These are phyloP conservation scores for Phodopus roborovskii DNA, from an alignment of 2,113 vertebrate species.

Conservation along the genomic window DNA sequence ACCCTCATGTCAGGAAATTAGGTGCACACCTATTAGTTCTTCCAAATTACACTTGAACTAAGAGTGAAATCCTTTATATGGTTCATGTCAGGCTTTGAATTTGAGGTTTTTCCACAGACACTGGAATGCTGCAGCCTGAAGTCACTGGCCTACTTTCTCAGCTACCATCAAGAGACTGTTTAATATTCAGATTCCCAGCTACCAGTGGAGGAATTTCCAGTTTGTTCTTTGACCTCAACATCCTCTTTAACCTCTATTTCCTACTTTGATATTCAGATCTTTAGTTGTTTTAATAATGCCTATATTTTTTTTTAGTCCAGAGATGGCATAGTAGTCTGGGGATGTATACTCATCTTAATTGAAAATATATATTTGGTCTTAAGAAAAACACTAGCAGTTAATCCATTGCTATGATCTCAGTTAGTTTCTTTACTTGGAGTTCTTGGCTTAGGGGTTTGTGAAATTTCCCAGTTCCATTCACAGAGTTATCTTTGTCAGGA, in stretches of 20 bases:
- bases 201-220: slow-evolving; percentile 26
- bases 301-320: neutral
- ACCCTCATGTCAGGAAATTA: neutral
- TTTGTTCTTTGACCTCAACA: neutral
- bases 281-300: neutral
- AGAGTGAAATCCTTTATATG: slow-evolving; percentile 35
- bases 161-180: neutral
- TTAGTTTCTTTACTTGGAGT: slow-evolving; percentile 20
- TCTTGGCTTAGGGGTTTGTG: neutral
- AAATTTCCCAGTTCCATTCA: neutral
- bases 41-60: neutral
- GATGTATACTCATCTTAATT: neutral
- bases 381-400: slow-evolving; percentile 57
- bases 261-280: slow-evolving; percentile 18
- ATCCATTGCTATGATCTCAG: slow-evolving; percentile 12
- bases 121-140: slow-evolving; percentile 12
- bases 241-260: neutral
- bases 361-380: slow-evolving; percentile 32
- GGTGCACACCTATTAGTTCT: neutral
- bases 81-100: neutral
- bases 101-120: slow-evolving; percentile 49
- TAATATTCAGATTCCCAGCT: neutral
- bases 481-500: slow-evolving; percentile 23
- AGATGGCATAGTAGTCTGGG: slow-evolving; percentile 22
- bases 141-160: slow-evolving; percentile 33